phyloP scores from a whole-genome alignment of 1,140 invertebrate genomes.

The Aphis gossypii region DNA sequence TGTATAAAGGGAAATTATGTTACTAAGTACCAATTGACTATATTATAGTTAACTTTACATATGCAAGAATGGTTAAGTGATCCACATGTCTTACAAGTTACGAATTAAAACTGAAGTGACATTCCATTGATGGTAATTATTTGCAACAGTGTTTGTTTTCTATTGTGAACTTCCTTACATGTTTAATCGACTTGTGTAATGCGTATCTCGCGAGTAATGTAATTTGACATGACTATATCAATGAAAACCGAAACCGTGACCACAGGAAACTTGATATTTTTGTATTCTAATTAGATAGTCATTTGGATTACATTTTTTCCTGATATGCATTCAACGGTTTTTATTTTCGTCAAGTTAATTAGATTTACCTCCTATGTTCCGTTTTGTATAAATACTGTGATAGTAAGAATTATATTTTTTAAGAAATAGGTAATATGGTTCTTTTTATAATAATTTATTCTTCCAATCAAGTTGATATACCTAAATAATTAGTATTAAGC shows the following conservation, averaged over 20 bases:
- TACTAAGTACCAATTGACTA: too few relatives aligned
- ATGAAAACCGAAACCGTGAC: conserved; percentile 47
- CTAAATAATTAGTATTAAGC: background rate
- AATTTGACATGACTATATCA: background rate
- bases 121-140: background rate
- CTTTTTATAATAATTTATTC: background rate
- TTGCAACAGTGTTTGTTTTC: background rate
- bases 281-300: conserved; percentile 8
- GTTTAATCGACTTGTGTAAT: background rate
- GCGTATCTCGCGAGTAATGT: background rate
- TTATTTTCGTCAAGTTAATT: background rate
- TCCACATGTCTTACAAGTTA: background rate
- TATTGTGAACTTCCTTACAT: conserved; percentile 8
- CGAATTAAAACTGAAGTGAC: background rate
- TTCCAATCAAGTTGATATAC: background rate
- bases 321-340: background rate
- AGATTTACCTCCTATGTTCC: background rate
- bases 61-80: background rate
- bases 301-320: background rate
- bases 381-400: background rate
- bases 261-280: conserved; percentile 46
- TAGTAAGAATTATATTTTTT: background rate
- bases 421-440: background rate
- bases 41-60: background rate
- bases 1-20: background rate